Percentiles rank a stretch among this genome's conserved stretches.
phyloP scores from a whole-genome alignment of 2,113 vertebrate genomes.

The Gadus chalcogrammus region DNA sequence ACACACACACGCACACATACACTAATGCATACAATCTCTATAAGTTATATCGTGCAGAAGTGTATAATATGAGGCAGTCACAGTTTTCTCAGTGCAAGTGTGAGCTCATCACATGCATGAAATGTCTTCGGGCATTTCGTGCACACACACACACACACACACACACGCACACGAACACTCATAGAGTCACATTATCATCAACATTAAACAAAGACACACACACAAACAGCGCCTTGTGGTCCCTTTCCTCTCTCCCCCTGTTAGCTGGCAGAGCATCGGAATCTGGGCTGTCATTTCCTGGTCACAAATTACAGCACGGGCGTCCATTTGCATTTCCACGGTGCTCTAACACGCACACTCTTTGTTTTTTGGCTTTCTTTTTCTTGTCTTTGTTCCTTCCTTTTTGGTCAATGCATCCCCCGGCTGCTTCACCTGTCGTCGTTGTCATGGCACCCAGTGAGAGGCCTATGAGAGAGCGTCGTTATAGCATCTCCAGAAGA shows the following conservation, averaged over 20 bases:
- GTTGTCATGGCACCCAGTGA: slow-evolving; percentile 43
- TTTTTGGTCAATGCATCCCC: background rate
- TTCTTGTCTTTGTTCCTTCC: background rate
- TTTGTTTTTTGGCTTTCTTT: too few relatives aligned
- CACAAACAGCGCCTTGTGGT: too few relatives aligned
- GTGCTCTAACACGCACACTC: slow-evolving; percentile 31
- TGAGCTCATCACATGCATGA: too few relatives aligned
- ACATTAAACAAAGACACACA: background rate
- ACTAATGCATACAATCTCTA: slow-evolving; percentile 13
- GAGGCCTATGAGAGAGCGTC: slow-evolving; percentile 28
- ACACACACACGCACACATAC: background rate
- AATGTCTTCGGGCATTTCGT: background rate
- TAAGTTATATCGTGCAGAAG: too few relatives aligned
- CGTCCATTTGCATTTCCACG: slow-evolving; percentile 39
- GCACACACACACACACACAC: background rate
- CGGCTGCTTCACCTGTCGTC: slow-evolving; percentile 53
- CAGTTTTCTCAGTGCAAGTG: too few relatives aligned
- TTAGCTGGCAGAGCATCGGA: slow-evolving; percentile 15
- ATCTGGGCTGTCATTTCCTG: slow-evolving; percentile 27
- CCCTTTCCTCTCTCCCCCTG: slow-evolving; percentile 1
- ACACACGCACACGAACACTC: background rate
- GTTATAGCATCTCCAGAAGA: background rate
- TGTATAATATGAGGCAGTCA: too few relatives aligned
- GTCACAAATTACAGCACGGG: slow-evolving; percentile 13
- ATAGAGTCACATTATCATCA: background rate